These are phyloP conservation scores for Centruroides vittatus DNA, from an alignment of 1,140 invertebrate genomes.

Conservation along the genomic window DNA sequence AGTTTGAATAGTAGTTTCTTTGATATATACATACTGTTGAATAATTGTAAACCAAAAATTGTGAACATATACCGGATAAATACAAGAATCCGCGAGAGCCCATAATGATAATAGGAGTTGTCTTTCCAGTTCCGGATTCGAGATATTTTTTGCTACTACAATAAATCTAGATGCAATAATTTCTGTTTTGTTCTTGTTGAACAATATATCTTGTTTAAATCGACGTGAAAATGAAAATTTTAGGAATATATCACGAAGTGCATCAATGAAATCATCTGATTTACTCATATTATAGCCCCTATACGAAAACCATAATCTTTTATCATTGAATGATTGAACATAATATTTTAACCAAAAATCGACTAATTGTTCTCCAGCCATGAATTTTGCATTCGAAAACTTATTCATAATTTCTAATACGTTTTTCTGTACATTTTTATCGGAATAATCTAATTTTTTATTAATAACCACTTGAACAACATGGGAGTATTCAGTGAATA, in stretches of 20 bases:
- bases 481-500: slow-evolving; percentile 80
- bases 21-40: slow-evolving; percentile 82
- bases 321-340: slow-evolving; percentile 54
- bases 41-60: slow-evolving; percentile 91
- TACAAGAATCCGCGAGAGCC: slow-evolving; percentile 55
- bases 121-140: slow-evolving; percentile 74
- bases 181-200: slow-evolving; percentile 52
- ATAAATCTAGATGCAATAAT: slow-evolving; percentile 72
- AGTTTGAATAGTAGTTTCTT: slow-evolving; percentile 80
- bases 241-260: slow-evolving; percentile 45
- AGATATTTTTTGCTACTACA: slow-evolving; percentile 77
- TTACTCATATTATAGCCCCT: slow-evolving; percentile 54
- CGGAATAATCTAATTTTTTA: slow-evolving; percentile 69
- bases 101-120: slow-evolving; percentile 71
- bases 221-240: slow-evolving; percentile 37
- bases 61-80: slow-evolving; percentile 72
- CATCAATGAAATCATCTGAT: slow-evolving; percentile 53
- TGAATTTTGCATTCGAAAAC: slow-evolving; percentile 65
- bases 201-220: slow-evolving; percentile 67
- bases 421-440: slow-evolving; percentile 54
- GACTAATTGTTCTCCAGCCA: slow-evolving; percentile 54
- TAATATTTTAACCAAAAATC: slow-evolving; percentile 83
- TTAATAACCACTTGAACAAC: slow-evolving; percentile 70
- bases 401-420: slow-evolving; percentile 60
- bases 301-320: slow-evolving; percentile 42